Evolutionary conservation across 2,888 invertebrate species (phyloP), one percentile per base, ranked within the genome.

Genomic region (Syrphus vitripennis): DNA sequence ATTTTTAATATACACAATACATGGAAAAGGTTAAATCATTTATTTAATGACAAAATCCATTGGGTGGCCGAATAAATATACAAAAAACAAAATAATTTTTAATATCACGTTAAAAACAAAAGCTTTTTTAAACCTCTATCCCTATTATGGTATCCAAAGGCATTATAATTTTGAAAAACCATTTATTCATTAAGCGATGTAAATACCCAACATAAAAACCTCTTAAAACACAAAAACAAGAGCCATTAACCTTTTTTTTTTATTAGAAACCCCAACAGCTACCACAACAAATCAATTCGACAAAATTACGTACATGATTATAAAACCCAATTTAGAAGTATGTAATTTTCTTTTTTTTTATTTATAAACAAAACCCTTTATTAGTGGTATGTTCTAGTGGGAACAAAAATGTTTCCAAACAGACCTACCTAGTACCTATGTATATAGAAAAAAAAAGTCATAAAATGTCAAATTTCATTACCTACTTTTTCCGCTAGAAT

Each of bases 391-490:
- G 59, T 42, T 50, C 16, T 29, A 16, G 26, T 24, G 63, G 63
- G 21, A 45, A 12, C 10, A 21, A 42, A 31, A 63, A 42, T 42
- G 40, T 63, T 59, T 59, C 9, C 21, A 24, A 16, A 31, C 16
- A 42, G n/a, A 55, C 24, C 14, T 5, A 24, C 12, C n/a, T n/a
- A n/a, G n/a, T n/a, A 40, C 4, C 14, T 10, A 34, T 6, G 14
- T 3, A n/a, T 0, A 14, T 16, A 14, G 14, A 24, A 53, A 53
- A 40, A 37, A 37, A 61, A 76, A 72, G 40, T 77, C 76, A 69
- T 86, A 77, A 86, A 86, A 77, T 77, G 67, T 74, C 71, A 76
- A 81, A 77, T 81, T 86, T 86, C 84, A 86, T 86, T 81, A 86
- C 81, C 69, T 65, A 12, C 12, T 24, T 72, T 84, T 61, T 72